phyloP scores from a whole-genome alignment of 2,797 vertebrate species.

The Argya squamiceps region DNA sequence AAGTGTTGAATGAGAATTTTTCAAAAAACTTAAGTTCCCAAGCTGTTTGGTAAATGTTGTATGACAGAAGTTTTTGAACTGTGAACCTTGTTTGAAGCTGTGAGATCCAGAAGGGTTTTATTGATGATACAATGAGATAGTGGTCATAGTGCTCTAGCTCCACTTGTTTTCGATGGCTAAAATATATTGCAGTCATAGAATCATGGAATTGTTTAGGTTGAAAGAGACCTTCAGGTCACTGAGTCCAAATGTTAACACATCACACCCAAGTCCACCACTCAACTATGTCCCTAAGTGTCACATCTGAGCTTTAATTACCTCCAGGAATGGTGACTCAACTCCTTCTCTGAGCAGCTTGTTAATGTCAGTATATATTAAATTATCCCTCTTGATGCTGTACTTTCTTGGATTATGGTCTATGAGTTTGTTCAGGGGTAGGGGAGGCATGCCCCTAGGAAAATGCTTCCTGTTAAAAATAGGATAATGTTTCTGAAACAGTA shows the following conservation, averaged over 20 bases:
- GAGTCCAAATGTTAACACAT: background rate
- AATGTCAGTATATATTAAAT: background rate
- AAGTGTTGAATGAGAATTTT: background rate
- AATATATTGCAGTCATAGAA: background rate
- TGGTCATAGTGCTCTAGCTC: background rate
- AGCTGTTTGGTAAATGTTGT: background rate
- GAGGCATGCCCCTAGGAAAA: background rate
- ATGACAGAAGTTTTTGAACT: background rate
- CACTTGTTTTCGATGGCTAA: background rate
- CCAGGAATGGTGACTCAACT: background rate
- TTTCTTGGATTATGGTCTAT: background rate
- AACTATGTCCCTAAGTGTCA: background rate
- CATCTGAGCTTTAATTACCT: background rate
- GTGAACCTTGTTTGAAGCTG: background rate
- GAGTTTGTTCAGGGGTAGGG: background rate
- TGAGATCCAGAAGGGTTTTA: background rate
- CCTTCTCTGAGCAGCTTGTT: background rate
- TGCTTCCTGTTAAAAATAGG: background rate
- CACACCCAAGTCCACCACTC: background rate
- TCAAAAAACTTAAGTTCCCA: background rate
- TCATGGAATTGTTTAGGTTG: background rate
- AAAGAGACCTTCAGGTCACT: background rate
- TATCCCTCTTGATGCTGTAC: background rate
- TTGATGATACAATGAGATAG: background rate
- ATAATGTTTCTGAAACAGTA: background rate